A percentile compares a stretch with the other conserved stretches of the same genome.
Evolutionary conservation across 2,113 vertebrate species (phyloP).

Genomic region (Eonycteris spelaea): DNA sequence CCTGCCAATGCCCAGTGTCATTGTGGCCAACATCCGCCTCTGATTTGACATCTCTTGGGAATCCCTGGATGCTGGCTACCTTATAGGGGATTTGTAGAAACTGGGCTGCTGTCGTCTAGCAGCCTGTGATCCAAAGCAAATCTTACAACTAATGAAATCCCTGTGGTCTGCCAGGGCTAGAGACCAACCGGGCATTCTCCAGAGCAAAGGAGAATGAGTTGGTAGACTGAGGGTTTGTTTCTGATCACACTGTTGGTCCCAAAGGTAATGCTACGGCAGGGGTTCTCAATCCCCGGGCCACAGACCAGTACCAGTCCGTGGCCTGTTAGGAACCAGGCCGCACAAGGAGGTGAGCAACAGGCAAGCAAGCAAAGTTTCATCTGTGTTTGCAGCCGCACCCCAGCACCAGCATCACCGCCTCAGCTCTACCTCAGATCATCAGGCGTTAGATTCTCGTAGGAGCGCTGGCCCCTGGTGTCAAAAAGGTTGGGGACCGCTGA

Average conservation of each 20-base stretch:
- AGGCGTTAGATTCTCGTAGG: no score
- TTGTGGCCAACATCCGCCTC: neutral
- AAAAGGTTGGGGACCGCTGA: no score
- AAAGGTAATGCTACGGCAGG: neutral
- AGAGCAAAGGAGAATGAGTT: neutral
- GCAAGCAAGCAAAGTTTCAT: no score
- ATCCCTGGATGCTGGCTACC: neutral
- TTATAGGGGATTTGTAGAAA: neutral
- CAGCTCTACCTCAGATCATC: no score
- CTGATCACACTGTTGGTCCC: neutral
- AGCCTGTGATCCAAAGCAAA: neutral
- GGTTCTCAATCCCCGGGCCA: no score
- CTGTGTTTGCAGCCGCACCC: no score
- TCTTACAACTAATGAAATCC: neutral
- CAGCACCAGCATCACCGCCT: no score
- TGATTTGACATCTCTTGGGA: neutral
- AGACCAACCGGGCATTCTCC: neutral
- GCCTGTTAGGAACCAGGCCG: no score
- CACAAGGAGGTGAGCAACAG: no score
- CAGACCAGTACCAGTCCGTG: no score
- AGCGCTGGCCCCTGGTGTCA: no score
- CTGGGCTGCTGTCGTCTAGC: neutral
- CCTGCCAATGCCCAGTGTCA: neutral
- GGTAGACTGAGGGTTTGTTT: neutral
- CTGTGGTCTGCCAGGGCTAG: neutral